phyloP scores from a whole-genome alignment of 2,888 invertebrate genomes.

The Hypsopygia costalis region DNA sequence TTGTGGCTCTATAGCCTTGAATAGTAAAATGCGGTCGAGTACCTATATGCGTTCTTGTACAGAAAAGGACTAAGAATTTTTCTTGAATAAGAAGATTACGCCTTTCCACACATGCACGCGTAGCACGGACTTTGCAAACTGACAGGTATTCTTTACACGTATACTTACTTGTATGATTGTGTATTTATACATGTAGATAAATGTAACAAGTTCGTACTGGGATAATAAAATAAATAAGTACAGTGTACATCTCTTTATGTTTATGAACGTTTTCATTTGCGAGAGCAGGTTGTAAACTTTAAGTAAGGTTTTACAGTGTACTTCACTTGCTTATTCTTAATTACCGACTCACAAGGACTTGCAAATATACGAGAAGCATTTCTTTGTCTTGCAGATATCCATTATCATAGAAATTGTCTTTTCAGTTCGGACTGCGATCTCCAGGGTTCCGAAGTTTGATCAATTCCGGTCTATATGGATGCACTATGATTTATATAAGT shows the following conservation, averaged over 20 bases:
- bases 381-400: slow-evolving; percentile 12
- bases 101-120: no score
- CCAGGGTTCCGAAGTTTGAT: neutral
- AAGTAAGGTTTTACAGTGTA: slow-evolving; percentile 42
- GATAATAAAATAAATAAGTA: slow-evolving; percentile 36
- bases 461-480: slow-evolving; percentile 6
- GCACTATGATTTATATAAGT: slow-evolving; percentile 7
- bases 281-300: slow-evolving; percentile 44
- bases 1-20: no score
- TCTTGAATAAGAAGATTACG: no score
- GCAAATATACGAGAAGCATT: slow-evolving; percentile 8
- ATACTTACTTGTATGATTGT: no score
- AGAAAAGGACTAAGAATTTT: no score
- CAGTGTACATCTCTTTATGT: slow-evolving; percentile 49
- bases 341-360: slow-evolving; percentile 10
- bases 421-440: neutral
- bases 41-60: no score
- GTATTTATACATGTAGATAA: no score
- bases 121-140: no score
- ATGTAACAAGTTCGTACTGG: slow-evolving; percentile 9
- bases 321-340: slow-evolving; percentile 23
- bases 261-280: slow-evolving; percentile 55
- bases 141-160: no score
- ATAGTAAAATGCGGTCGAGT: no score
- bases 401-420: slow-evolving; percentile 20